Percentiles rank a stretch among this genome's conserved stretches.
Conservation (phyloP, 2,888 invertebrate genomes). For the Trissolcus japonicus region DNA sequence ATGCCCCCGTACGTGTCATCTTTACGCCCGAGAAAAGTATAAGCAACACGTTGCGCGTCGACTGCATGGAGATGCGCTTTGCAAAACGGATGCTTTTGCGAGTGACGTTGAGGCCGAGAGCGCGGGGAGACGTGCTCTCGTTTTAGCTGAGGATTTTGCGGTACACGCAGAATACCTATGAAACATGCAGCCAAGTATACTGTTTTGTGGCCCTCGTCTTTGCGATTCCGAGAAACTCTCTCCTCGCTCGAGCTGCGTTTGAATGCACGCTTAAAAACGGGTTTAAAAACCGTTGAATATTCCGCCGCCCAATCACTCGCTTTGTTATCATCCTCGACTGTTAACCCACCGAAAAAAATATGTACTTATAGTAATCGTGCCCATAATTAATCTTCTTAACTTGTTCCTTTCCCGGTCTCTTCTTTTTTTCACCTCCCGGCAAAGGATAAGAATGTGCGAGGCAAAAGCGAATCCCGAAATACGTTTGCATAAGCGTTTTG, state of each 20-base stretch:
- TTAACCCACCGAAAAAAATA: conserved; percentile 25
- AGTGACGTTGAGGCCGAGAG: conserved; percentile 43
- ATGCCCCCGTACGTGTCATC: conserved; percentile 48
- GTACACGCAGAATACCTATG: conserved; percentile 59
- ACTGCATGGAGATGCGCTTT: conserved; percentile 41
- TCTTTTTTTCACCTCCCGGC: too few relatives aligned
- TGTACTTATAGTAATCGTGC: conserved; percentile 18
- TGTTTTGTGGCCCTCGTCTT: conserved; percentile 53
- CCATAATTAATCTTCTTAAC: conserved; percentile 27
- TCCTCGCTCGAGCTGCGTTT: conserved; percentile 54
- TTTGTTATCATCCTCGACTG: conserved; percentile 56
- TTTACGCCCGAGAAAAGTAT: conserved; percentile 23
- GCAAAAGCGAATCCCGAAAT: conserved; percentile 1
- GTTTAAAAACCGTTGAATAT: conserved; percentile 75
- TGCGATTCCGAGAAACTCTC: conserved; percentile 56
- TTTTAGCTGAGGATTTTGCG: conserved; percentile 60
- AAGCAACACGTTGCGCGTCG: conserved; percentile 30
- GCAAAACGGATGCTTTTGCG: conserved; percentile 39
- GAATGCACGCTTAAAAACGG: conserved; percentile 65
- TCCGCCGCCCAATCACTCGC: conserved; percentile 61
- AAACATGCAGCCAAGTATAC: conserved; percentile 57
- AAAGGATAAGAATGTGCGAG: too few relatives aligned
- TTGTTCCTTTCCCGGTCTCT: too few relatives aligned
- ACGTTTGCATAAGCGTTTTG: conserved; percentile 20
- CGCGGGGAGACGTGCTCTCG: conserved; percentile 55